Evolutionary conservation across 2,888 invertebrate species (phyloP).

Genomic region (Aporophyla nigra): DNA sequence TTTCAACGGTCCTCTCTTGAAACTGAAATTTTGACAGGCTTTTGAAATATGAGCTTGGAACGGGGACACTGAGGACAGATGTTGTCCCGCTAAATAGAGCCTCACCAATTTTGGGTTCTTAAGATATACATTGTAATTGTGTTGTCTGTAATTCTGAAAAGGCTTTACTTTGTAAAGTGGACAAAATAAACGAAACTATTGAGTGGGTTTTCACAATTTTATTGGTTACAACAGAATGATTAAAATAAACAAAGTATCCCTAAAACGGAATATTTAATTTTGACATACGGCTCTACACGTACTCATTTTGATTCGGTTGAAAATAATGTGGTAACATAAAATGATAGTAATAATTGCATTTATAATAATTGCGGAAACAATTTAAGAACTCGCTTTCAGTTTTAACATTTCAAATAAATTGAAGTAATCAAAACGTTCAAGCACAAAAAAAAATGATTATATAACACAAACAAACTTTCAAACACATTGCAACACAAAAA

Average conservation of each 20-base stretch:
- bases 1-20: constrained; percentile 76
- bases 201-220: neutral
- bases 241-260: neutral
- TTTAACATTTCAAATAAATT: neutral
- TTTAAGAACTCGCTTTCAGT: neutral
- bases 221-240: neutral
- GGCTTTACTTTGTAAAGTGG: constrained; percentile 9
- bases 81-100: constrained; percentile 48
- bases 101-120: constrained; percentile 40
- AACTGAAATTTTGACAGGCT: constrained; percentile 75
- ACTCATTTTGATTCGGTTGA: neutral
- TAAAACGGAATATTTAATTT: neutral
- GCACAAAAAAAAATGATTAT: constrained; percentile 8
- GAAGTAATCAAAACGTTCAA: neutral
- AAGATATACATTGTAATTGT: constrained; percentile 43
- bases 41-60: constrained; percentile 66
- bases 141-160: constrained; percentile 21
- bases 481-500: constrained; percentile 64
- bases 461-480: constrained; percentile 26
- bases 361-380: neutral
- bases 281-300: neutral
- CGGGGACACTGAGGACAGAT: constrained; percentile 61
- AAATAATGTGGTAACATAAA: neutral
- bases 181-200: neutral
- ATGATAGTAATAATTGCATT: neutral